A percentile compares a stretch with the other conserved stretches of the same genome.
Conservation (phyloP, 2,113 vertebrate species). For the Nyctibius bracteatus region DNA sequence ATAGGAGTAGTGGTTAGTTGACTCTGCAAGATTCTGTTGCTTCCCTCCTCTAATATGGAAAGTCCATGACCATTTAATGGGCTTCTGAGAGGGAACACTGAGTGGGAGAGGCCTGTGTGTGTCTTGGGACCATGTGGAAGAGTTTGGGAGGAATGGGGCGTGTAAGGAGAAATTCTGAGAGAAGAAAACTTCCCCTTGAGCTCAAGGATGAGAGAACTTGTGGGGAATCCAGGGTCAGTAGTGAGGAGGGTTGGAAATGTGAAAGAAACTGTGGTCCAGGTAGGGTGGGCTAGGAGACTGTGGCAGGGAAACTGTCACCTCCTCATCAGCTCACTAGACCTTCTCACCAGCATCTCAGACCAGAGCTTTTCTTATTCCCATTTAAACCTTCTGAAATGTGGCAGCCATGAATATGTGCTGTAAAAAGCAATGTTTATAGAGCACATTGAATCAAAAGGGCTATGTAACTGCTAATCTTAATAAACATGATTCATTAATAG, state of each 20-base stretch:
- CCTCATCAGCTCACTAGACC: accelerated
- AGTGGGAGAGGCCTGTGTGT: neutral
- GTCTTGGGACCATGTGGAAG: neutral
- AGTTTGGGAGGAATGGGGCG: neutral
- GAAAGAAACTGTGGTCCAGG: neutral
- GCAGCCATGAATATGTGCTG: neutral
- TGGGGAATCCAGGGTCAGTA: neutral
- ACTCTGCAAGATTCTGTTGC: neutral
- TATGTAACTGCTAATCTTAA: neutral
- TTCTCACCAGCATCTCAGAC: neutral
- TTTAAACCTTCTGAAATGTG: neutral
- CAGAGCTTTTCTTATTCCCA: neutral
- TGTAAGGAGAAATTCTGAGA: neutral
- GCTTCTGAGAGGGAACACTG: neutral
- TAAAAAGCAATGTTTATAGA: neutral
- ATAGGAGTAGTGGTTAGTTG: neutral
- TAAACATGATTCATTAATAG: neutral
- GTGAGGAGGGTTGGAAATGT: neutral
- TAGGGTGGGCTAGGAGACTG: neutral
- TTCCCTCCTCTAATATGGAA: neutral
- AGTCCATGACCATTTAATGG: neutral
- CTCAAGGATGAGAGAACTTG: neutral
- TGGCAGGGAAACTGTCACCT: neutral
- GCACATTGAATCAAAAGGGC: neutral
- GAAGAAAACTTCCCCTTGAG: neutral